phyloP scores from a whole-genome alignment of 2,113 vertebrate species.

The Cranoglanis bouderius region DNA sequence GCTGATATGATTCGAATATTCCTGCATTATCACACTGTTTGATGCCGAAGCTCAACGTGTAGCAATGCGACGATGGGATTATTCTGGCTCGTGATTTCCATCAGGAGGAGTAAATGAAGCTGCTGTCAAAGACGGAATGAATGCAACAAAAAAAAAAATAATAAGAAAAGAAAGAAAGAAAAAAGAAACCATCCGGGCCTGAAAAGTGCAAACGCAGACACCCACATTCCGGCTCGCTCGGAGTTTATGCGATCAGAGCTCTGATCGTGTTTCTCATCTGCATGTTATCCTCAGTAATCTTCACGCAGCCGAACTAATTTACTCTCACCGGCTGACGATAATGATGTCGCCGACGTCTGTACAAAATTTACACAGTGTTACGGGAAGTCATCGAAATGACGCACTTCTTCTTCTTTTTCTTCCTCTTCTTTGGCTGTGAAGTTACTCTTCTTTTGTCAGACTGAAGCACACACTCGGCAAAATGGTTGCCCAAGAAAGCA shows the following conservation, averaged over 20 bases:
- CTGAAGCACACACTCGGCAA: not conserved
- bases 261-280: not conserved
- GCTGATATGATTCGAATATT: not conserved
- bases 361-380: not conserved
- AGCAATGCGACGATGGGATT: not conserved
- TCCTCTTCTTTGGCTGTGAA: not conserved
- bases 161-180: not conserved
- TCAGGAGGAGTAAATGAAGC: slow-evolving; percentile 10
- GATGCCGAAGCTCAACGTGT: not conserved
- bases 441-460: not conserved
- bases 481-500: not conserved
- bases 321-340: not conserved
- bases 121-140: not conserved
- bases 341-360: not conserved
- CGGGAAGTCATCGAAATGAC: not conserved
- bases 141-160: not conserved
- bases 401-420: no score
- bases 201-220: slow-evolving; percentile 4
- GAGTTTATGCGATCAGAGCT: slow-evolving; percentile 1
- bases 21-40: not conserved
- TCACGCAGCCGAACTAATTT: slow-evolving; percentile 4
- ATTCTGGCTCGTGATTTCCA: not conserved
- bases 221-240: not conserved
- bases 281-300: slow-evolving; percentile 23
- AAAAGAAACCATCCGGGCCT: not conserved